phyloP scores from a whole-genome alignment of 2,797 vertebrate species.

The Sarcoramphus papa region DNA sequence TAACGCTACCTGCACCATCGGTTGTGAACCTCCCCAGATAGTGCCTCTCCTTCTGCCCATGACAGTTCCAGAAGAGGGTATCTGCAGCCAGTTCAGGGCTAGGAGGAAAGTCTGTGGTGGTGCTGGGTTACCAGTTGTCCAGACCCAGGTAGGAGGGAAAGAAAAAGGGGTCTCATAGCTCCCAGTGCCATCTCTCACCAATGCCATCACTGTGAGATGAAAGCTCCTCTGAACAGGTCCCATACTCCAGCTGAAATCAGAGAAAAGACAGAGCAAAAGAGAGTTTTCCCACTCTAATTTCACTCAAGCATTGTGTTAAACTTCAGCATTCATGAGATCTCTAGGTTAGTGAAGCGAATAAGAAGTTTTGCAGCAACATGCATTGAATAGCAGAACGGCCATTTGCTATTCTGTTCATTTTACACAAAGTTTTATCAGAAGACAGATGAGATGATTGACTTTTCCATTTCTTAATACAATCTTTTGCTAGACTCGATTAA shows the following conservation, averaged over 20 bases:
- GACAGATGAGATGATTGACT: not conserved
- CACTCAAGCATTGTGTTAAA: not conserved
- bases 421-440: not conserved
- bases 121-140: not conserved
- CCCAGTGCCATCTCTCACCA: not conserved
- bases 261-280: not conserved
- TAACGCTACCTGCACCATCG: rapidly evolving
- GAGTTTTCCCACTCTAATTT: not conserved
- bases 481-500: not conserved
- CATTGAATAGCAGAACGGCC: rapidly evolving
- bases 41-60: not conserved
- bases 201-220: not conserved
- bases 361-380: not conserved
- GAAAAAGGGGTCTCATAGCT: not conserved
- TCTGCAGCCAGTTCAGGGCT: not conserved
- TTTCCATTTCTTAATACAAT: not conserved
- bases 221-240: not conserved
- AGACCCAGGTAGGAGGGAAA: not conserved
- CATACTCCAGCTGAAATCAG: not conserved
- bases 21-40: not conserved
- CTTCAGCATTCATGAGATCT: not conserved
- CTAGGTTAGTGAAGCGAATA: not conserved
- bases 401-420: not conserved
- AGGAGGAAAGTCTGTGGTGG: not conserved
- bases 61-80: not conserved